Percentiles rank a stretch among this genome's conserved stretches.
Evolutionary conservation across 1,140 invertebrate species (phyloP).

Genomic region (Temnothorax curvispinosus): DNA sequence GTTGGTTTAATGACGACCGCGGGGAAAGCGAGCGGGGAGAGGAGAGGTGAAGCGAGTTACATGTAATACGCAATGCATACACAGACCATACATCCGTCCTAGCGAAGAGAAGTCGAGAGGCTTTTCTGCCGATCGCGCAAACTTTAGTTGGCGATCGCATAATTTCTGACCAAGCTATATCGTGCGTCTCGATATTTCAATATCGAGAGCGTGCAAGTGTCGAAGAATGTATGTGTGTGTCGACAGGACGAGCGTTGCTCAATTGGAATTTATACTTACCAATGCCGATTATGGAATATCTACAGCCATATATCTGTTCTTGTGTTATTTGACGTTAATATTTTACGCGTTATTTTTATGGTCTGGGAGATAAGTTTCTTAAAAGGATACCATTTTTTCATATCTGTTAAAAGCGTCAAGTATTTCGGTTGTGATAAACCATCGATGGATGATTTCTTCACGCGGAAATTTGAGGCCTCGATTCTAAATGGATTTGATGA

Average conservation of each 20-base stretch:
- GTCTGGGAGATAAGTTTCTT: background rate
- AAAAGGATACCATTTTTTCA: no score
- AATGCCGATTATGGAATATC: slow-evolving; percentile 25
- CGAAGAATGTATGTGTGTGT: background rate
- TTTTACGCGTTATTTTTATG: slow-evolving; percentile 1
- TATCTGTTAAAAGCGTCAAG: background rate
- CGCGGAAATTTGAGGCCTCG: background rate
- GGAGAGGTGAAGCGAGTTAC: slow-evolving; percentile 65
- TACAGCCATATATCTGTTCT: background rate
- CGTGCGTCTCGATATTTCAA: slow-evolving; percentile 45
- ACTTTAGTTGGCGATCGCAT: slow-evolving; percentile 62
- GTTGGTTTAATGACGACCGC: slow-evolving; percentile 83
- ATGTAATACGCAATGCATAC: slow-evolving; percentile 57
- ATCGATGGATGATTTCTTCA: background rate
- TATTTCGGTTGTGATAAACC: background rate
- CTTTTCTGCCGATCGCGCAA: slow-evolving; percentile 40
- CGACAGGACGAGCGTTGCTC: slow-evolving; percentile 31
- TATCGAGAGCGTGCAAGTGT: slow-evolving; percentile 31
- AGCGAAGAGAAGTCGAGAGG: background rate
- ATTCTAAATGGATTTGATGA: background rate
- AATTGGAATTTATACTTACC: slow-evolving; percentile 28
- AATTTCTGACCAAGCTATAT: slow-evolving; percentile 59
- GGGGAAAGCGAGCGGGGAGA: slow-evolving; percentile 16
- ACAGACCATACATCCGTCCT: background rate
- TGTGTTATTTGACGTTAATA: background rate